phyloP scores from a whole-genome alignment of 2,888 invertebrate genomes.

The Germaria angustata region DNA sequence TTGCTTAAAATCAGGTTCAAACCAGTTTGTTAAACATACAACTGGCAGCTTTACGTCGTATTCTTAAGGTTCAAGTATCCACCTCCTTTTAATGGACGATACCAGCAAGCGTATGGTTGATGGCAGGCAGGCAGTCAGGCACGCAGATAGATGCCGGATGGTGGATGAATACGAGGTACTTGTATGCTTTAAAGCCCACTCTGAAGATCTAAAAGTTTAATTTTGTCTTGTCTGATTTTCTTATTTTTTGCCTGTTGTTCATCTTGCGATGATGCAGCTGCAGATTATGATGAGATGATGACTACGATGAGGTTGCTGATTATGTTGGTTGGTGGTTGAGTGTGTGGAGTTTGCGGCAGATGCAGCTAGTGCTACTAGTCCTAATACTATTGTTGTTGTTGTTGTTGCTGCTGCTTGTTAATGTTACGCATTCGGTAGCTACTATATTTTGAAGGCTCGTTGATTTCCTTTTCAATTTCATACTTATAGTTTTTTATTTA shows the following conservation, averaged over 20 bases:
- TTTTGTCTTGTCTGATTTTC: constrained; percentile 54
- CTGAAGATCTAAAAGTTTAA: constrained; percentile 51
- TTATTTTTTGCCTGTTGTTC: neutral
- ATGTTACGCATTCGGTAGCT: constrained; percentile 66
- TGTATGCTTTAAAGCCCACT: constrained; percentile 49
- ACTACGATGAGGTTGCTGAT: constrained; percentile 58
- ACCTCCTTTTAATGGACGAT: constrained; percentile 60
- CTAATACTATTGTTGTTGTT: constrained; percentile 31
- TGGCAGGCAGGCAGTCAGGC: constrained; percentile 27
- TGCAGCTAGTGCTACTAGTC: constrained; percentile 39
- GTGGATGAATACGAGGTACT: constrained; percentile 42
- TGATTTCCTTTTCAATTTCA: constrained; percentile 61
- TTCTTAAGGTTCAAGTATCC: constrained; percentile 63
- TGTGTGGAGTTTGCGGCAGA: constrained; percentile 47
- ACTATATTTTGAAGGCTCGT: constrained; percentile 58
- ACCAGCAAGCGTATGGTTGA: constrained; percentile 33
- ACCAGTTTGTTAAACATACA: constrained; percentile 64
- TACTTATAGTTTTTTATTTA: constrained; percentile 53
- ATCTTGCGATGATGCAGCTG: constrained; percentile 59
- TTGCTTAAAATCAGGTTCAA: constrained; percentile 62
- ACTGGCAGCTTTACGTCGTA: constrained; percentile 60
- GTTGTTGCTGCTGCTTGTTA: constrained; percentile 57
- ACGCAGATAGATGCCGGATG: constrained; percentile 32
- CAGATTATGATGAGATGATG: constrained; percentile 66
- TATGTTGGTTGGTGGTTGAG: constrained; percentile 41